Conservation (phyloP, 2,888 invertebrate genomes). For the Bombylius discolor region DNA sequence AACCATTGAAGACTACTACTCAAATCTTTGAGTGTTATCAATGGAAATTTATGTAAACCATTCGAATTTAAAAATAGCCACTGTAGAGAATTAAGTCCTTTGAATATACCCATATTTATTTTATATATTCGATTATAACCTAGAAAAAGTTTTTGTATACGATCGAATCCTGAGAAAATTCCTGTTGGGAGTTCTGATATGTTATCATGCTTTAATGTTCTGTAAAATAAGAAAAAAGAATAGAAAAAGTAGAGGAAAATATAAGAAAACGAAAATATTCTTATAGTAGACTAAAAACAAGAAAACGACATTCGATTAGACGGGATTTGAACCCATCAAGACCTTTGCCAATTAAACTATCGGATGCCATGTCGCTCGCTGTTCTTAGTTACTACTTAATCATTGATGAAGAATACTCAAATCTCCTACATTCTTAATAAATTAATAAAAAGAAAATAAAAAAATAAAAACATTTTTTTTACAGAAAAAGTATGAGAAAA, state of each 20-base stretch:
- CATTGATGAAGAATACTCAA: no score
- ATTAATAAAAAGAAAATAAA: no score
- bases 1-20: conserved; percentile 34
- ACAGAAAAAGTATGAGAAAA: no score
- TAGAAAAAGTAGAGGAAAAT: not conserved
- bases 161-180: conserved; percentile 23
- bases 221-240: conserved; percentile 10
- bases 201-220: conserved; percentile 31
- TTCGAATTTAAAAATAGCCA: conserved; percentile 40
- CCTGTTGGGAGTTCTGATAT: conserved; percentile 30
- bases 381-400: no score
- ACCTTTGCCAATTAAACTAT: no score
- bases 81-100: conserved; percentile 34
- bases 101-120: conserved; percentile 34
- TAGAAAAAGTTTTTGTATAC: conserved; percentile 27
- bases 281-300: no score
- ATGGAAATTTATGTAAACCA: conserved; percentile 33
- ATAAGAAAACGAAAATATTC: no score
- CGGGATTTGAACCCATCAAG: no score
- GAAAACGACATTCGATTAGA: no score
- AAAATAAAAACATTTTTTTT: no score
- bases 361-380: no score
- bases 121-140: conserved; percentile 27
- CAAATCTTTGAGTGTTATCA: conserved; percentile 35
- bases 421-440: no score